Evolutionary conservation across 2,113 vertebrate species (phyloP).

Genomic region (Vombatus ursinus): DNA sequence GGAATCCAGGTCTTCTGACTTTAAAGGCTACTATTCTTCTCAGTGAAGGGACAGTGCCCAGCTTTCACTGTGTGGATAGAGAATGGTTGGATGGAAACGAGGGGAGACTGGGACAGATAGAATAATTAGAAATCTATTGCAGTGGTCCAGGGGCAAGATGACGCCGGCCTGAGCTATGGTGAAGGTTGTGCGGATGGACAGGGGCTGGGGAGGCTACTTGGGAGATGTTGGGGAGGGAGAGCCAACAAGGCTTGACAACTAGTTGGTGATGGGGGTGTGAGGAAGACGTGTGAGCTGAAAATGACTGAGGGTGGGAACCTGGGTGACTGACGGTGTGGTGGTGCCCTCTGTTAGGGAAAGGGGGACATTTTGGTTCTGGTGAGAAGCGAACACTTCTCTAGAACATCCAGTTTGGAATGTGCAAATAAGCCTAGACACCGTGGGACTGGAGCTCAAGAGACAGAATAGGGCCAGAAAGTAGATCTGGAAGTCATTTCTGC

Average conservation of each 20-base stretch:
- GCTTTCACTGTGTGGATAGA: not conserved
- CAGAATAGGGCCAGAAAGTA: not conserved
- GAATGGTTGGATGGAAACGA: not conserved
- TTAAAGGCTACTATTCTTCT: not conserved
- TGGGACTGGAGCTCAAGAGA: not conserved
- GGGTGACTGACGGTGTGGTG: not conserved
- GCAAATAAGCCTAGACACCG: rapidly evolving
- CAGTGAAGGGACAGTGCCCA: not conserved
- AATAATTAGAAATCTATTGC: not conserved
- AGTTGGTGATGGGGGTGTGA: not conserved
- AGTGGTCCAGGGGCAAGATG: not conserved
- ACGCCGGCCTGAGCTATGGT: not conserved
- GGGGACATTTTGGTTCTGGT: too few species aligned
- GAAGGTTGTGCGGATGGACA: not conserved
- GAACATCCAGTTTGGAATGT: too few species aligned
- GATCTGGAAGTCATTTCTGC: not conserved
- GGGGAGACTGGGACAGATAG: not conserved
- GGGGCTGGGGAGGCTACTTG: not conserved
- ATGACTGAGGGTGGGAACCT: not conserved
- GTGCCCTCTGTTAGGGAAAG: not conserved
- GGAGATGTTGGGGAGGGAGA: not conserved
- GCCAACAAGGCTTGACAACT: not conserved
- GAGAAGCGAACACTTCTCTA: not conserved
- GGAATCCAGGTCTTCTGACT: not conserved
- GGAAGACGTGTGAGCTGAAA: not conserved